These are phyloP conservation scores for Galaxias olidus DNA, from an alignment of 2,797 vertebrate species.

Conservation along the genomic window DNA sequence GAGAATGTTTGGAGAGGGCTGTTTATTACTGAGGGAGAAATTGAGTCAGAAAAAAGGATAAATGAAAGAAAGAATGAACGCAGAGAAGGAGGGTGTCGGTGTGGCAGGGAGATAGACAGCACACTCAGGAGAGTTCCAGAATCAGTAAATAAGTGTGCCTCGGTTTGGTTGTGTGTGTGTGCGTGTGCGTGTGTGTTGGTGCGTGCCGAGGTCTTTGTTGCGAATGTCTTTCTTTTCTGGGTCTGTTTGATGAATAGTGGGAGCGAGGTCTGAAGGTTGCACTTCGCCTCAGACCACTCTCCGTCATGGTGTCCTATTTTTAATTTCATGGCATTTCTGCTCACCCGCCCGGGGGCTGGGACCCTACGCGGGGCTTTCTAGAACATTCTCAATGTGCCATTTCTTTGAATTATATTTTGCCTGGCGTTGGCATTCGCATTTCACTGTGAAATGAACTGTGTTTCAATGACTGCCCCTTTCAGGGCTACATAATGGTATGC, in stretches of 20 bases:
- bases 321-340: conserved; percentile 81
- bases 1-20: conserved; percentile 35
- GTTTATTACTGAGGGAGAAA: background rate
- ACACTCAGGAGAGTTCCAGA: conserved; percentile 43
- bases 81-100: conserved; percentile 17
- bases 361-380: conserved; percentile 64
- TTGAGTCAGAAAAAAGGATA: background rate
- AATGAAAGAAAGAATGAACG: conserved; percentile 27
- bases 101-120: conserved; percentile 58
- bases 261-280: conserved; percentile 68
- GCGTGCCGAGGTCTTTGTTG: background rate
- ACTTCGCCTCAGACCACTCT: conserved; percentile 69
- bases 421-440: conserved; percentile 76
- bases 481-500: conserved; percentile 75
- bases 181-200: conserved; percentile 33
- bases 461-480: conserved; percentile 71
- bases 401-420: conserved; percentile 80
- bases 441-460: conserved; percentile 77
- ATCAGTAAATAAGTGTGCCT: conserved; percentile 57
- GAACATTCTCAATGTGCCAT: conserved; percentile 70
- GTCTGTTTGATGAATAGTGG: conserved; percentile 63
- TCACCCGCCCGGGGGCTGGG: conserved; percentile 64
- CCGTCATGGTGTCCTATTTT: conserved; percentile 80
- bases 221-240: conserved; percentile 35
- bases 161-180: background rate